A percentile compares a stretch with the other conserved stretches of the same genome.
Conservation (phyloP, 2,888 invertebrate species). For the Dusona sp. region DNA sequence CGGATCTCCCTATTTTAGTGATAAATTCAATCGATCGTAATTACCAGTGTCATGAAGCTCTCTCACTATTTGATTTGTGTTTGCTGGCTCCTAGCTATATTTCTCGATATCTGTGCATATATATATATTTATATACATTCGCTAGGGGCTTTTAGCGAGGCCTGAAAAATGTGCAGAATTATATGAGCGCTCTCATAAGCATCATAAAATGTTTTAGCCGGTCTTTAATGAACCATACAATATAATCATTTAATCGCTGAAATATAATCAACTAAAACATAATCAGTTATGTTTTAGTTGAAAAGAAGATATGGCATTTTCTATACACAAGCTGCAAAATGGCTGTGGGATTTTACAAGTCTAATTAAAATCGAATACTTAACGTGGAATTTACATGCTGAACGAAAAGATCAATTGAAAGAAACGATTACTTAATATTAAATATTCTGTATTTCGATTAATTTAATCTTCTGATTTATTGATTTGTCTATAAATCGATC, state of each 20-base stretch:
- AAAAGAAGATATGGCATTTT: neutral
- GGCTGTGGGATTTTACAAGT: neutral
- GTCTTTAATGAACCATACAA: neutral
- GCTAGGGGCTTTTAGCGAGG: neutral
- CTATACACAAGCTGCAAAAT: neutral
- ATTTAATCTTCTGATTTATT: neutral
- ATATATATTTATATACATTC: neutral
- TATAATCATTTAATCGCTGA: neutral
- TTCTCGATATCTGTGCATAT: constrained; percentile 7
- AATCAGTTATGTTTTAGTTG: neutral
- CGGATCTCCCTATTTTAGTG: constrained; percentile 56
- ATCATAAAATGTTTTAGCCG: neutral
- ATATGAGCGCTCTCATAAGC: neutral
- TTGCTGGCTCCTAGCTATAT: constrained; percentile 23
- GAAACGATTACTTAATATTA: no score
- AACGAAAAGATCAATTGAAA: no score
- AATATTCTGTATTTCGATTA: neutral
- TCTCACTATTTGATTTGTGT: constrained; percentile 30
- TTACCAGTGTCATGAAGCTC: constrained; percentile 66
- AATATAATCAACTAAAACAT: neutral
- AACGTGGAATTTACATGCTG: neutral
- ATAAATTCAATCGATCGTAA: constrained; percentile 70
- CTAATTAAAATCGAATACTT: neutral
- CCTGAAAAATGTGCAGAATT: neutral
- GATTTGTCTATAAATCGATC: neutral